Evolutionary conservation across 2,113 vertebrate species (phyloP).

Genomic region (Recurvirostra avosetta): DNA sequence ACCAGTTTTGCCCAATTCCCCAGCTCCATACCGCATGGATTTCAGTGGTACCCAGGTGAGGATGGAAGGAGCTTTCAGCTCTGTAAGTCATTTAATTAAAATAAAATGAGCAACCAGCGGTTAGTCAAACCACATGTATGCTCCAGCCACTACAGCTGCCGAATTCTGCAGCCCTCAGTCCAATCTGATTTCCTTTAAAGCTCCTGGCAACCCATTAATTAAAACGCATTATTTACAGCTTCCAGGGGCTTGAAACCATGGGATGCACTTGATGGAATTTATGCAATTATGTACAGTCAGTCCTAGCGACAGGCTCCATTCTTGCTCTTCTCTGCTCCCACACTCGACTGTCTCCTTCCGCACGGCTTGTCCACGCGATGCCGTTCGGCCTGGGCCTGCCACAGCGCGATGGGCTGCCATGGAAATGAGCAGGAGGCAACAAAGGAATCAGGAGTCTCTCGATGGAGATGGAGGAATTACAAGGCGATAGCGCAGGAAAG

Average conservation of each 20-base stretch:
- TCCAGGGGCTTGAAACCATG: conserved; percentile 48
- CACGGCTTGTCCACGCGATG: background rate
- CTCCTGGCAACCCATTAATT: conserved; percentile 63
- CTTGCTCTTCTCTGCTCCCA: background rate
- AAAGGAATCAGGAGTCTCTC: background rate
- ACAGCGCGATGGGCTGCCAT: conserved; percentile 37
- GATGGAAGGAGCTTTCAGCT: background rate
- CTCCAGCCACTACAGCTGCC: background rate
- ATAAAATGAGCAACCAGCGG: background rate
- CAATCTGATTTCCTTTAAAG: conserved; percentile 26
- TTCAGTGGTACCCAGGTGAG: background rate
- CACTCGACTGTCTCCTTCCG: background rate
- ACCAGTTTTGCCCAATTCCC: background rate
- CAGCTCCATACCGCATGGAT: background rate
- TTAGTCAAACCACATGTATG: background rate
- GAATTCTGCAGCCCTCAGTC: background rate
- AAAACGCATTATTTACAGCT: conserved; percentile 62
- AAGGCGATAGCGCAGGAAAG: background rate
- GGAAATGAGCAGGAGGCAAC: conserved; percentile 56
- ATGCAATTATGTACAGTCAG: conserved; percentile 16
- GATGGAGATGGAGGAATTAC: background rate
- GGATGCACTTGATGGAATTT: conserved; percentile 54
- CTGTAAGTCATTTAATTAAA: conserved; percentile 8
- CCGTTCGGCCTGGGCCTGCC: background rate
- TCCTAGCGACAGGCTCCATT: background rate